phyloP scores from a whole-genome alignment of 2,113 vertebrate genomes.

The Poeciliopsis prolifica region DNA sequence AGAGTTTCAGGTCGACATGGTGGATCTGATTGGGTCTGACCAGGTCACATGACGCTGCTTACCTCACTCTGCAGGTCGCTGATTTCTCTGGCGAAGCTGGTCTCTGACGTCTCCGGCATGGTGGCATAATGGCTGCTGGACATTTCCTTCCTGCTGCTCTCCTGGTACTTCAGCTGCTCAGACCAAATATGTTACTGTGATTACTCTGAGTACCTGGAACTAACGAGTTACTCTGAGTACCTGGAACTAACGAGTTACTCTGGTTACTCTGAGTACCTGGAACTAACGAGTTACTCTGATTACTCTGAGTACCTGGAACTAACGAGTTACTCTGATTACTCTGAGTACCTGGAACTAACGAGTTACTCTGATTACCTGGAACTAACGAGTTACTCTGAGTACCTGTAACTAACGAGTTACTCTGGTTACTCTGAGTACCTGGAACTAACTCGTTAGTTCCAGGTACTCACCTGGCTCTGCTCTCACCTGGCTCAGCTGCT shows the following conservation, averaged over 20 bases:
- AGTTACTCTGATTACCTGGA: accelerated
- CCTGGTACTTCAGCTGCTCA: constrained; percentile 85
- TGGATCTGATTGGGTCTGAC: background rate
- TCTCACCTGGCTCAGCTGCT: constrained; percentile 62
- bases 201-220: accelerated
- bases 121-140: constrained; percentile 81
- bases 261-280: no score
- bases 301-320: no score
- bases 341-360: no score
- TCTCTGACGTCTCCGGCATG: constrained; percentile 87
- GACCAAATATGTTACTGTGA: background rate
- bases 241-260: no score
- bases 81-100: constrained; percentile 83
- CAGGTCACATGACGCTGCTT: background rate
- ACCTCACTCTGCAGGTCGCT: constrained; percentile 58
- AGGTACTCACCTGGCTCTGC: background rate
- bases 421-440: no score
- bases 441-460: no score
- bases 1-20: background rate
- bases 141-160: constrained; percentile 78
- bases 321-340: accelerated
- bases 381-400: no score
- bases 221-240: accelerated
- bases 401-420: no score
- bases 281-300: no score